These are phyloP conservation scores for Microtus pennsylvanicus DNA, from an alignment of 2,113 vertebrate genomes.

Conservation along the genomic window DNA sequence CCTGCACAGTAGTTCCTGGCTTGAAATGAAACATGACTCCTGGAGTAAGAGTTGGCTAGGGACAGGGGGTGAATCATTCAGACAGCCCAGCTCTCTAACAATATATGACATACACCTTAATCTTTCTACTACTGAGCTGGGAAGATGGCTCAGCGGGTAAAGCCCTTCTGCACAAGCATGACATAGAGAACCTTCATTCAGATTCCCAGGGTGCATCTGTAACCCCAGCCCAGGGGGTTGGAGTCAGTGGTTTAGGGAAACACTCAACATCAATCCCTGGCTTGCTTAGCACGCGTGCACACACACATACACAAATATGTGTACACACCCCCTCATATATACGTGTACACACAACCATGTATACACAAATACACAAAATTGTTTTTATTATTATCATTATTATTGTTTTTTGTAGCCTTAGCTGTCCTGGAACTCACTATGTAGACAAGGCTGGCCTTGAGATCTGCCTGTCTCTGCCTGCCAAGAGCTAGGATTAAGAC, in stretches of 20 bases:
- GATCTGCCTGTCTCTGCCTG: neutral
- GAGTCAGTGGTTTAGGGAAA: neutral
- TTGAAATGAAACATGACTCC: neutral
- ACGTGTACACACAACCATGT: neutral
- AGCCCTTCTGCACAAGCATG: neutral
- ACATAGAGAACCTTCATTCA: neutral
- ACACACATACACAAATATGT: neutral
- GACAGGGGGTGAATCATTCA: conserved; percentile 40
- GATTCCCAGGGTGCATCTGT: neutral
- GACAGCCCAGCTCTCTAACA: conserved; percentile 46
- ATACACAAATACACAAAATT: neutral
- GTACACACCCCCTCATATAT: neutral
- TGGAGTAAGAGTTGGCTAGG: conserved; percentile 36
- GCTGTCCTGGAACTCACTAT: neutral
- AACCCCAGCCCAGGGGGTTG: neutral
- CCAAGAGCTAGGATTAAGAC: neutral
- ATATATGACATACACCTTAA: conserved; percentile 27
- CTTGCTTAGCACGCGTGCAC: neutral
- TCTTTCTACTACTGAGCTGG: neutral
- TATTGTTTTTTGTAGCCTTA: neutral
- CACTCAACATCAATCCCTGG: neutral
- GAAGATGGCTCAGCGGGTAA: neutral
- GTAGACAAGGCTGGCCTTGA: neutral
- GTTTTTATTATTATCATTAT: neutral
- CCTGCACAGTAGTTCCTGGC: conserved; percentile 33